Percentiles rank a stretch among this genome's conserved stretches.
These are phyloP conservation scores for Diogma glabrata DNA, from an alignment of 2,888 invertebrate species.

Conservation along the genomic window DNA sequence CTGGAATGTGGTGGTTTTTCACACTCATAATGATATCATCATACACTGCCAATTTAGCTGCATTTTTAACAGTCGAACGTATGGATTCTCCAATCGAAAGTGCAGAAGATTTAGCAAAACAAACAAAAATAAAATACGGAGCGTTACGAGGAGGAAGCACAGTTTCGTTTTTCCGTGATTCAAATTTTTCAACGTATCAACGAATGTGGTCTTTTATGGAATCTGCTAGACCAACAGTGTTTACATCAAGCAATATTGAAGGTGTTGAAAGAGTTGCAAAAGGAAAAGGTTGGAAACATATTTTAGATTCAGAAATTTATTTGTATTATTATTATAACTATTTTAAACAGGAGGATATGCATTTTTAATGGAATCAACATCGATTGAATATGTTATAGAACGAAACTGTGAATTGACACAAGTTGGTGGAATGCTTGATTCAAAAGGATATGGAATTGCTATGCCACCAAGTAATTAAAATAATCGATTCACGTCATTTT, in stretches of 20 bases:
- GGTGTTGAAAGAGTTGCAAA: slow-evolving; percentile 83
- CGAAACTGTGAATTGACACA: slow-evolving; percentile 82
- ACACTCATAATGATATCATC: slow-evolving; percentile 92
- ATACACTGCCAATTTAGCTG: slow-evolving; percentile 91
- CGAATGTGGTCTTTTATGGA: slow-evolving; percentile 96
- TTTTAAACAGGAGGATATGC: slow-evolving; percentile 86
- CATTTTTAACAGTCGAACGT: slow-evolving; percentile 82
- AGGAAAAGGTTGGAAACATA: too few species aligned
- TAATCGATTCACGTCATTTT: background rate
- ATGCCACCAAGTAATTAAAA: slow-evolving; percentile 71
- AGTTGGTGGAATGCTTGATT: slow-evolving; percentile 85
- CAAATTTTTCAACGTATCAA: slow-evolving; percentile 86
- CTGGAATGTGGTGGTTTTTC: slow-evolving; percentile 92
- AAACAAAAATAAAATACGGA: slow-evolving; percentile 95
- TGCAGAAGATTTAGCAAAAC: slow-evolving; percentile 90
- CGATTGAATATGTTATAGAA: slow-evolving; percentile 88
- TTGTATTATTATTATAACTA: too few species aligned
- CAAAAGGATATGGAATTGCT: slow-evolving; percentile 92
- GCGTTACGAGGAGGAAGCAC: slow-evolving; percentile 88
- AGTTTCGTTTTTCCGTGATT: slow-evolving; percentile 87
- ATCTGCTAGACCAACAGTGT: slow-evolving; percentile 75
- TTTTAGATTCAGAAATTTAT: too few species aligned
- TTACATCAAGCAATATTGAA: slow-evolving; percentile 73
- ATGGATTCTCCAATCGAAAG: slow-evolving; percentile 93
- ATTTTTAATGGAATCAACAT: slow-evolving; percentile 94